Evolutionary conservation across 2,113 vertebrate species (phyloP).

Genomic region (Pelmatolapia mariae): DNA sequence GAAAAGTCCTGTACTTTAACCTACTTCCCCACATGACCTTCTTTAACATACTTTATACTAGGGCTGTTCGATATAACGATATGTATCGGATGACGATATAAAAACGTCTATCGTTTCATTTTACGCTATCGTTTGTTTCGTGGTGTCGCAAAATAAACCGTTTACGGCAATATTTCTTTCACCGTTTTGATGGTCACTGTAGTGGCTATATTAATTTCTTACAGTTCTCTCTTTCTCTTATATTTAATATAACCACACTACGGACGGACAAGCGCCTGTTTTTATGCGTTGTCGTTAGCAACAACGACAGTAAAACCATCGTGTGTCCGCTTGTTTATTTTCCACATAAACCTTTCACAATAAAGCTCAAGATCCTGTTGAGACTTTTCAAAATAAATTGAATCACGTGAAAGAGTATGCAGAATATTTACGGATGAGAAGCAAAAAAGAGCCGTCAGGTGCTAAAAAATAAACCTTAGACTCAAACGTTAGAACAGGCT

Average conservation of each 20-base stretch:
- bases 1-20: neutral
- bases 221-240: neutral
- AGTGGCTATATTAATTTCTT: neutral
- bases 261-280: neutral
- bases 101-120: neutral
- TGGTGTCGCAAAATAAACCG: neutral
- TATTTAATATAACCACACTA: neutral
- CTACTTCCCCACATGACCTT: neutral
- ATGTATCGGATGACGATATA: neutral
- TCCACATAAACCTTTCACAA: too few relatives aligned
- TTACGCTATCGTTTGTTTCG: neutral
- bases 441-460: too few relatives aligned
- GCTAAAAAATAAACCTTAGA: too few relatives aligned
- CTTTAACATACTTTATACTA: neutral
- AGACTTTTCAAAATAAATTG: too few relatives aligned
- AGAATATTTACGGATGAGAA: too few relatives aligned
- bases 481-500: too few relatives aligned
- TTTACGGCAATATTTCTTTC: neutral
- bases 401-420: too few relatives aligned
- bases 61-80: neutral
- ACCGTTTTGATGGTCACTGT: neutral
- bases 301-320: too few relatives aligned
- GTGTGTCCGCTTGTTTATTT: too few relatives aligned
- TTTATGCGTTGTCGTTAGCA: neutral
- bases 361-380: too few relatives aligned